Conservation (phyloP, 2,888 invertebrate species). For the Chalcosyrphus nemorum region DNA sequence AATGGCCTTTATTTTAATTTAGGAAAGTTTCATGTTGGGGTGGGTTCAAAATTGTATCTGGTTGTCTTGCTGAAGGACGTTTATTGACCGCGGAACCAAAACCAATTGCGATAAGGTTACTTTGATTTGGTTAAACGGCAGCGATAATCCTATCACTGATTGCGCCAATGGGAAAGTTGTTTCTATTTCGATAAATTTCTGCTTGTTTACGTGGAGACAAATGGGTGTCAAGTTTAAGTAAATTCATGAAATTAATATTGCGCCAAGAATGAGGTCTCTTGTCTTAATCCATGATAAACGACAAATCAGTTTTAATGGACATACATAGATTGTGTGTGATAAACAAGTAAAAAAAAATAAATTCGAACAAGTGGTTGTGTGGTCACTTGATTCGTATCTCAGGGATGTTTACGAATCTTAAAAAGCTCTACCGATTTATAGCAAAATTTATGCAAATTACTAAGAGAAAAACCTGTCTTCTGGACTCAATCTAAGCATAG, state of each 20-base stretch:
- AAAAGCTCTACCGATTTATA: too few relatives aligned
- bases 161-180: background rate
- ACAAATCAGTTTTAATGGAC: slow-evolving; percentile 4
- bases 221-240: slow-evolving; percentile 27
- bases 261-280: background rate
- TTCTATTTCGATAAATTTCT: background rate
- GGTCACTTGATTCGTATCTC: background rate
- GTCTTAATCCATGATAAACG: background rate
- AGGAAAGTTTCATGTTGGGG: background rate
- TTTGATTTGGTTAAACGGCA: slow-evolving; percentile 15
- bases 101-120: slow-evolving; percentile 7
- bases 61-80: slow-evolving; percentile 26
- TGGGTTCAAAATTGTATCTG: background rate
- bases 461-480: too few relatives aligned
- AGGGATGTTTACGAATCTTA: too few relatives aligned
- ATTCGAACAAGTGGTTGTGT: background rate
- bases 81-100: slow-evolving; percentile 44
- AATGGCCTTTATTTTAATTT: slow-evolving; percentile 24
- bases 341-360: too few relatives aligned
- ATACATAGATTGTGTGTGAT: slow-evolving; percentile 13
- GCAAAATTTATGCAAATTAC: too few relatives aligned
- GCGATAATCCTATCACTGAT: slow-evolving; percentile 1
- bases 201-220: background rate
- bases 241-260: background rate
- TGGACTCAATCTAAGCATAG: too few relatives aligned